phyloP scores from a whole-genome alignment of 2,797 vertebrate species.

The Harpagifer antarcticus region DNA sequence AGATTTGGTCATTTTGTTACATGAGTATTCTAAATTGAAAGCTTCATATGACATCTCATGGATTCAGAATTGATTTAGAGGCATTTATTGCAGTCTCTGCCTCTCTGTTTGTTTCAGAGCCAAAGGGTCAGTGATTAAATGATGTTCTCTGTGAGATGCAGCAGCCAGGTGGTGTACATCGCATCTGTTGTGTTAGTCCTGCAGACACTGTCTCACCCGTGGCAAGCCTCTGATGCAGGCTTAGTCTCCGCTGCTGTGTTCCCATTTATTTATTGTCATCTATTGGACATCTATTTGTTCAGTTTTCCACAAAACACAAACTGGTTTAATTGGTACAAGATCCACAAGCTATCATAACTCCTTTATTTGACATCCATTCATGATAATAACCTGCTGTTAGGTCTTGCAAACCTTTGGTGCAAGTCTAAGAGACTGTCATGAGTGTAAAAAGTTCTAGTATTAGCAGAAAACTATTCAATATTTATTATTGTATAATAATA shows the following conservation, averaged over 20 bases:
- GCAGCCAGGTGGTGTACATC: conserved; percentile 61
- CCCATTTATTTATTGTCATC: conserved; percentile 79
- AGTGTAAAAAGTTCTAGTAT: neutral
- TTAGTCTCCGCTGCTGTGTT: conserved; percentile 70
- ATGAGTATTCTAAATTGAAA: conserved; percentile 75
- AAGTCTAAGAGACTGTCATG: conserved; percentile 19
- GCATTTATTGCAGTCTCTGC: conserved; percentile 50
- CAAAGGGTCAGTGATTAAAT: conserved; percentile 76
- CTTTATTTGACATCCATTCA: conserved; percentile 48
- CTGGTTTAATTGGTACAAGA: conserved; percentile 76
- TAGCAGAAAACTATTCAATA: neutral
- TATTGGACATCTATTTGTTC: conserved; percentile 64
- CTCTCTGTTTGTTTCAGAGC: conserved; percentile 38
- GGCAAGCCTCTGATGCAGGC: conserved; percentile 57
- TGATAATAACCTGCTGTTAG: conserved; percentile 29
- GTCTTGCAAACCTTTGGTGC: conserved; percentile 12
- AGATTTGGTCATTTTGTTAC: conserved; percentile 76
- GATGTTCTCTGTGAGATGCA: conserved; percentile 62
- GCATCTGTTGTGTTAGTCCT: conserved; percentile 67
- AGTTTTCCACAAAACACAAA: conserved; percentile 69
- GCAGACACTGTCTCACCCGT: conserved; percentile 51
- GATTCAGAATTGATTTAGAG: conserved; percentile 56
- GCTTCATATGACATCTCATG: conserved; percentile 63
- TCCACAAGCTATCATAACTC: conserved; percentile 46
- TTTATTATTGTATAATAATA: neutral